phyloP scores from a whole-genome alignment of 2,888 invertebrate species.

The Erannis defoliaria region DNA sequence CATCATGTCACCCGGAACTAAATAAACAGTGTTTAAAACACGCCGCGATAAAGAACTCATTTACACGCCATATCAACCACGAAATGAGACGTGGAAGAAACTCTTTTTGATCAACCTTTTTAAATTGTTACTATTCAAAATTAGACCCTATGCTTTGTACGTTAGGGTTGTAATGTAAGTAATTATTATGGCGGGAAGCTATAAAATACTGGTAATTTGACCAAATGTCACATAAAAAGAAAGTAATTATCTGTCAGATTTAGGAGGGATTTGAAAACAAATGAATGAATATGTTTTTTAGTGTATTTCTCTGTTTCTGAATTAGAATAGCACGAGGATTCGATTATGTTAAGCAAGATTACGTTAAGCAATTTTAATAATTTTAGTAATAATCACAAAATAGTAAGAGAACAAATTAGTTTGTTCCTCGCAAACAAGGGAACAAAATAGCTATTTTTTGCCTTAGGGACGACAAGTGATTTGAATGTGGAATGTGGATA shows the following conservation, averaged over 20 bases:
- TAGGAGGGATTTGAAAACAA: slow-evolving; percentile 62
- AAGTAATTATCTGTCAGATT: slow-evolving; percentile 81
- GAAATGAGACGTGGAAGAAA: slow-evolving; percentile 78
- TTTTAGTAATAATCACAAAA: too few species aligned
- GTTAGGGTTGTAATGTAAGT: background rate
- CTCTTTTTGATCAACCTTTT: slow-evolving; percentile 54
- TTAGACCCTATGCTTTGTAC: slow-evolving; percentile 15
- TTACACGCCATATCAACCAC: slow-evolving; percentile 82
- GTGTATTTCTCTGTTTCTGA: too few species aligned
- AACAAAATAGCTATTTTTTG: too few species aligned
- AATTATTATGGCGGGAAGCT: slow-evolving; percentile 42
- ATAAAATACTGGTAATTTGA: slow-evolving; percentile 76
- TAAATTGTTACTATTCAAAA: slow-evolving; percentile 32
- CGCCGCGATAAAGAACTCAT: slow-evolving; percentile 83
- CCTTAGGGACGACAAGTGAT: too few species aligned
- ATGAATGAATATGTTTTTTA: background rate
- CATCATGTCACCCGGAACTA: slow-evolving; percentile 62
- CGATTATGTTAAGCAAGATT: too few species aligned
- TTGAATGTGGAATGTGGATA: too few species aligned
- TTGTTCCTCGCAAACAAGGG: too few species aligned
- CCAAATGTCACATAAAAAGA: slow-evolving; percentile 79
- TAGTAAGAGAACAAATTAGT: too few species aligned
- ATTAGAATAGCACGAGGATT: too few species aligned
- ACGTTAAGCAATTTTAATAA: too few species aligned
- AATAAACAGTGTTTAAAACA: slow-evolving; percentile 69